These are phyloP conservation scores for Tinea pellionella DNA, from an alignment of 2,888 invertebrate species.

Conservation along the genomic window DNA sequence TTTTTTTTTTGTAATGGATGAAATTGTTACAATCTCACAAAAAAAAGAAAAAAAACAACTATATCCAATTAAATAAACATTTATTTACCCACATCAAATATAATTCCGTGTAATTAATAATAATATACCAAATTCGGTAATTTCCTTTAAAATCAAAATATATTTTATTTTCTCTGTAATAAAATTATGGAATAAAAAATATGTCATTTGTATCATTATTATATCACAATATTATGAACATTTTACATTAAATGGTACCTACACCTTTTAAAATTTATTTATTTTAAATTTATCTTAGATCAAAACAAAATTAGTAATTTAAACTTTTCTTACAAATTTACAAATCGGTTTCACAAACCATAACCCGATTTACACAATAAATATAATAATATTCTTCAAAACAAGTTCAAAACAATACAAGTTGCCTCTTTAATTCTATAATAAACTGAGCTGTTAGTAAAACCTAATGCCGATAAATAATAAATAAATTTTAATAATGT, in stretches of 20 bases:
- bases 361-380: background rate
- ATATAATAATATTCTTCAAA: no score
- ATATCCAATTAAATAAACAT: background rate
- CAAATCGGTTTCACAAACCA: slow-evolving; percentile 14
- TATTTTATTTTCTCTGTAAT: background rate
- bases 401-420: no score
- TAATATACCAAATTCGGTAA: background rate
- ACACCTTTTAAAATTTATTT: slow-evolving; percentile 18
- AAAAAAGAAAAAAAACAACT: background rate
- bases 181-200: background rate
- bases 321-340: slow-evolving; percentile 19
- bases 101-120: background rate
- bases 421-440: no score
- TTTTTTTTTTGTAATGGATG: no score
- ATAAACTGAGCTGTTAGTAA: no score
- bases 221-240: background rate
- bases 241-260: slow-evolving; percentile 23
- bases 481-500: no score
- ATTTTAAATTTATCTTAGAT: background rate
- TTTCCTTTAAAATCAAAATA: background rate
- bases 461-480: no score
- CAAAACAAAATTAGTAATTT: slow-evolving; percentile 14
- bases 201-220: background rate
- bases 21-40: no score
- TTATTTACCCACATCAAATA: background rate